Conservation (phyloP, 1,140 invertebrate species). For the Panulirus ornatus region DNA sequence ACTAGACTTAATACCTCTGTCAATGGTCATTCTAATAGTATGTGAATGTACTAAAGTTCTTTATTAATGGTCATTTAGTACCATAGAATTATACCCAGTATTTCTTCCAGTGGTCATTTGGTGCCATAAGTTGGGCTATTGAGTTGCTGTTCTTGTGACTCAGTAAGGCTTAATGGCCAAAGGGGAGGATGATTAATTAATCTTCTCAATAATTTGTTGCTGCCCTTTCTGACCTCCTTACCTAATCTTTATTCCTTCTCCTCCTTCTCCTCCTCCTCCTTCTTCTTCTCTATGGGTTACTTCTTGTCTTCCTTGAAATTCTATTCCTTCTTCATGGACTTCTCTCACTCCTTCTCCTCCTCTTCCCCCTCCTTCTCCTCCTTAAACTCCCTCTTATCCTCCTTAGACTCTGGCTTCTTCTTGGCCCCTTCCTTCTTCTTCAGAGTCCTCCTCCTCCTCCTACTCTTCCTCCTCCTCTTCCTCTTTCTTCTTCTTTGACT, state of each 20-base stretch:
- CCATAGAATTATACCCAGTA: too few species aligned
- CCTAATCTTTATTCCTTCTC: neutral
- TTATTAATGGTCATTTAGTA: too few species aligned
- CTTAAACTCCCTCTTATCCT: neutral
- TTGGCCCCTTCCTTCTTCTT: too few species aligned
- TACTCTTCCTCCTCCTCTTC: neutral
- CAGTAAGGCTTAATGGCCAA: too few species aligned
- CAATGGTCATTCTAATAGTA: too few species aligned
- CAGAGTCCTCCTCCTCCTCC: neutral
- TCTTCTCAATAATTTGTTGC: neutral
- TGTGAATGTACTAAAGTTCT: too few species aligned
- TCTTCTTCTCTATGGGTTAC: neutral
- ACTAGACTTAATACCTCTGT: too few species aligned
- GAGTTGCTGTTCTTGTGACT: too few species aligned
- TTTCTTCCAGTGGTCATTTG: too few species aligned
- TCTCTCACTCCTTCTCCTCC: neutral
- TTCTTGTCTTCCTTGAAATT: neutral
- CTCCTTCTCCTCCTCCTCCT: neutral
- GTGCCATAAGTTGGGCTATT: too few species aligned
- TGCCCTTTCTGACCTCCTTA: neutral
- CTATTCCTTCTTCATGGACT: neutral
- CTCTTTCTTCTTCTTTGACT: neutral
- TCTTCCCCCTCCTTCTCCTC: neutral
- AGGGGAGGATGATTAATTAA: too few species aligned
- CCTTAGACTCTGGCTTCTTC: neutral